phyloP scores from a whole-genome alignment of 2,113 vertebrate species.

The Orcinus orca region DNA sequence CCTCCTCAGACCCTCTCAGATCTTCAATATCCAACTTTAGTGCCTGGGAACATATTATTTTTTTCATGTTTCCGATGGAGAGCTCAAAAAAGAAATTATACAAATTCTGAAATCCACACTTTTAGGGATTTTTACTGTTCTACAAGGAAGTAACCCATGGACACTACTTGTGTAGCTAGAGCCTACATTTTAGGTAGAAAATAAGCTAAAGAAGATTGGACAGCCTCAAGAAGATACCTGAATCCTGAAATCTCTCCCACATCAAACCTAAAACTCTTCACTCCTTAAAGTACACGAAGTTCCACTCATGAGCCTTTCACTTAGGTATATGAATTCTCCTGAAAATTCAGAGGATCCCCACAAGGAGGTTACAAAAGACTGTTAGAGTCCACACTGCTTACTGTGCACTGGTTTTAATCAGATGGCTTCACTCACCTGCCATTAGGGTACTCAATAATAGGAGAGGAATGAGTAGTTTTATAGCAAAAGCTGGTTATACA shows the following conservation, averaged over 20 bases:
- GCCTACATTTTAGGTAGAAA: background rate
- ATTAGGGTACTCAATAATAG: background rate
- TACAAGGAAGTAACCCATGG: background rate
- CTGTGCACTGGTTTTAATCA: background rate
- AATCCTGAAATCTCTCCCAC: background rate
- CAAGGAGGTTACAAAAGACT: background rate
- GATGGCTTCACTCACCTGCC: background rate
- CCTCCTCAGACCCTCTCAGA: background rate
- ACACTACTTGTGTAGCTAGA: background rate
- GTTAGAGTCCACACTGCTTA: background rate
- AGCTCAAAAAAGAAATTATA: background rate
- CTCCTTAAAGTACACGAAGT: background rate
- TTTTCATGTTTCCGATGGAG: background rate
- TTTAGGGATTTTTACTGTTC: background rate
- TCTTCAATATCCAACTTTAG: background rate
- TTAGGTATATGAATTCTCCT: background rate
- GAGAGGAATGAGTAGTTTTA: background rate
- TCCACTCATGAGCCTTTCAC: background rate
- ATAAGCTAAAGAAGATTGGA: background rate
- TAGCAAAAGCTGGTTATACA: background rate
- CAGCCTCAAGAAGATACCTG: background rate
- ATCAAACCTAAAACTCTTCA: background rate
- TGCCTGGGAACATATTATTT: background rate
- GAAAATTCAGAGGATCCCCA: background rate
- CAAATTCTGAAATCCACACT: background rate